A percentile compares a stretch with the other conserved stretches of the same genome.
These are phyloP conservation scores for Agonopterix heracliana DNA, from an alignment of 2,888 invertebrate species.

Conservation along the genomic window DNA sequence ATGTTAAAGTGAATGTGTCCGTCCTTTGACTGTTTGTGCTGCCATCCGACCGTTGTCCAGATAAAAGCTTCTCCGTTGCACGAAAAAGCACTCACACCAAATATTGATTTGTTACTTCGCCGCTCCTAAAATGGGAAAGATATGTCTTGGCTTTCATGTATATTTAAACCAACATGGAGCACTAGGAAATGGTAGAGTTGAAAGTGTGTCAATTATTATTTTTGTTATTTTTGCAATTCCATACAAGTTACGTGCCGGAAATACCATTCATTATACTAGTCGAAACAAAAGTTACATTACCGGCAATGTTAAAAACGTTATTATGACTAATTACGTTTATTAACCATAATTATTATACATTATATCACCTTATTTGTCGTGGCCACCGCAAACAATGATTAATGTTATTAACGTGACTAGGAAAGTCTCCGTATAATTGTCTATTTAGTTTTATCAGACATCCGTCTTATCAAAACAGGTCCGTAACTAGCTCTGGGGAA, in stretches of 20 bases:
- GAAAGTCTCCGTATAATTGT: constrained; percentile 3
- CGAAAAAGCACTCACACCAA: constrained; percentile 76
- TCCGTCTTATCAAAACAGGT: constrained; percentile 28
- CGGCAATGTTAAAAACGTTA: too few species aligned
- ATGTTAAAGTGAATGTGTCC: constrained; percentile 68
- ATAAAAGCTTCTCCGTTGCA: constrained; percentile 76
- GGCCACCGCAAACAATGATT: constrained; percentile 3
- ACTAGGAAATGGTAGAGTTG: constrained; percentile 10
- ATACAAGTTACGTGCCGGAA: not conserved
- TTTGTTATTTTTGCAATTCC: not conserved
- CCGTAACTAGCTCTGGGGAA: constrained; percentile 17
- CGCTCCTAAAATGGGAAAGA: constrained; percentile 64
- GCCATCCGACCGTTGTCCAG: constrained; percentile 72
- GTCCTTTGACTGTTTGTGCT: constrained; percentile 67
- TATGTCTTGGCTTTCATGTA: constrained; percentile 54
- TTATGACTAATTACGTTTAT: too few species aligned
- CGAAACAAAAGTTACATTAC: too few species aligned
- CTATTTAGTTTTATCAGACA: constrained; percentile 20
- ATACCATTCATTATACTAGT: too few species aligned
- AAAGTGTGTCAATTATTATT: too few species aligned
- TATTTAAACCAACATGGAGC: constrained; percentile 35
- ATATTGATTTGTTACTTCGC: constrained; percentile 75
- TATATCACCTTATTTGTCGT: too few species aligned
- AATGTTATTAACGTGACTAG: constrained; percentile 5
- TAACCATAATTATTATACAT: too few species aligned